Evolutionary conservation across 2,797 vertebrate genomes (phyloP).

Genomic region (Tenualosa ilisha): DNA sequence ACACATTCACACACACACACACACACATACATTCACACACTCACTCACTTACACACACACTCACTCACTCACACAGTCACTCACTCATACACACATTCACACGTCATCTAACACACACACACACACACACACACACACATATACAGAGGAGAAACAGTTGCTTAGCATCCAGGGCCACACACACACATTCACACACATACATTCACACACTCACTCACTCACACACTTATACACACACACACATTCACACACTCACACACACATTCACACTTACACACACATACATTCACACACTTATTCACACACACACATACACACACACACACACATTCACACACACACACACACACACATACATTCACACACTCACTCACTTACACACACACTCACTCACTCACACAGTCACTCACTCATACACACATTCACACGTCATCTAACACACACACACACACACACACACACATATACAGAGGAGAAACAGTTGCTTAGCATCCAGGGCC

Average conservation of each 20-base stretch:
- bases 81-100: too few species aligned
- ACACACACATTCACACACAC: background rate
- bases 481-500: too few species aligned
- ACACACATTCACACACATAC: too few species aligned
- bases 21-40: too few species aligned
- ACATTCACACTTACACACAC: too few species aligned
- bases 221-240: background rate
- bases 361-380: too few species aligned
- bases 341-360: too few species aligned
- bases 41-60: too few species aligned
- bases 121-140: background rate
- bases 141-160: background rate
- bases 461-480: background rate
- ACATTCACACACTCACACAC: slow-evolving; percentile 53
- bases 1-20: background rate
- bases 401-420: too few species aligned
- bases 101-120: slow-evolving; percentile 68
- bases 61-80: too few species aligned
- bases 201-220: slow-evolving; percentile 54
- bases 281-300: background rate
- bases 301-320: background rate
- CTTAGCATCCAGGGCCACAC: background rate
- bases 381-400: too few species aligned
- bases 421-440: slow-evolving; percentile 72
- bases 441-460: slow-evolving; percentile 41